Base-by-base conservation (phyloP, 2,888 invertebrate genomes). In the Cryptosula pallasiana region DNA sequence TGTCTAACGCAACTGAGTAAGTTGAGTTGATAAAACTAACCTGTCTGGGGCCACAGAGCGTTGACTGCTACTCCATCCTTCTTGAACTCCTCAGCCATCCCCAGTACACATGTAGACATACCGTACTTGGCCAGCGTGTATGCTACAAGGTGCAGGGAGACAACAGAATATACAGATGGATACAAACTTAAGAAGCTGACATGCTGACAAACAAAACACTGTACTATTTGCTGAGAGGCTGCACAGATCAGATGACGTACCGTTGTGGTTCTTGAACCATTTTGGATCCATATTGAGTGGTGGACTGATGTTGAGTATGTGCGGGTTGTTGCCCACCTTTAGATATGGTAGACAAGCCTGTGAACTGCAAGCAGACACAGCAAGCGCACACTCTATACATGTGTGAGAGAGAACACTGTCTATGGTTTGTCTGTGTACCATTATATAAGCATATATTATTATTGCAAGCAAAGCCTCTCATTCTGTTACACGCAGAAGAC, bases 51-150 rank as follows among this genome's bases (percentile, higher is more conserved):
- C 98, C 98, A 98, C 0, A 98, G 88, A 0, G 96, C 95, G 86
- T 98, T 98, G 16, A 97, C 95, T 23, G 91, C 95, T 75, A 98
- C 91, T 73, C 91, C 91, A 77, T 89, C 88, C 0, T 88, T 88
- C 79, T 89, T 90, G 80, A 96, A 92, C 86, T 98, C 98, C 75
- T 91, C 92, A n/a, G 95, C 89, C 94, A 97, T 95, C 23, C 98
- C 97, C 20, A 98, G 87, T 0, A 93, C 95, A 84, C 96, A 97
- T 94, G 98, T 93, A 0, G 95, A 95, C 97, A 97, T 97, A 29
- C 96, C 97, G 84, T 95, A 98, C 83, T 98, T 98, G 1, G 98
- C 94, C 91, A 97, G 97, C 0, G 97, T 96, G 85, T 99, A 98
- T 0, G 96, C 97, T 69, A n/a, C n/a, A n/a, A n/a, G n/a, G n/a